These are phyloP conservation scores for Xanthostigma xanthostigma DNA, from an alignment of 2,888 invertebrate species.

Conservation along the genomic window DNA sequence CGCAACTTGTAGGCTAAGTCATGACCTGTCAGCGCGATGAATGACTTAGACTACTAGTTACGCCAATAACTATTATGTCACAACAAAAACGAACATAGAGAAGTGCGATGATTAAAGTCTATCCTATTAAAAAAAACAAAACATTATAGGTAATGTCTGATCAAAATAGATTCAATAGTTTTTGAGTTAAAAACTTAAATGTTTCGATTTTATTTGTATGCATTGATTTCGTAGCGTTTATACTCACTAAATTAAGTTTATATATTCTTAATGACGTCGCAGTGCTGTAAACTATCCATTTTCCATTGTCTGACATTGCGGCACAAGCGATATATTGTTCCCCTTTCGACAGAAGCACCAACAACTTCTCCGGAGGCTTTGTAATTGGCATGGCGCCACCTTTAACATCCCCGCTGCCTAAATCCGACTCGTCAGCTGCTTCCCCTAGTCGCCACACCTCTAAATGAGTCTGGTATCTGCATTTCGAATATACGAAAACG, in stretches of 20 bases:
- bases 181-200: too few relatives aligned
- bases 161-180: too few relatives aligned
- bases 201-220: too few relatives aligned
- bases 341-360: conserved; percentile 48
- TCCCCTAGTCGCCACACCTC: conserved; percentile 49
- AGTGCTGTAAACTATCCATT: conserved; percentile 64
- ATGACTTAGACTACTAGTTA: too few relatives aligned
- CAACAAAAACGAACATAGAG: too few relatives aligned
- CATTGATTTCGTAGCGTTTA: neutral
- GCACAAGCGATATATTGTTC: conserved; percentile 54
- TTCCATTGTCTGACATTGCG: conserved; percentile 53
- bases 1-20: too few relatives aligned
- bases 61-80: too few relatives aligned
- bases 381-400: conserved; percentile 24
- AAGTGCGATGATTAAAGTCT: too few relatives aligned
- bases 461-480: conserved; percentile 27
- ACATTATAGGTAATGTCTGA: too few relatives aligned
- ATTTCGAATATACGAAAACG: too few relatives aligned
- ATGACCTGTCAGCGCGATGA: too few relatives aligned
- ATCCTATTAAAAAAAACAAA: too few relatives aligned
- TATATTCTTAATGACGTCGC: conserved; percentile 48
- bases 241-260: conserved; percentile 39
- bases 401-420: conserved; percentile 12
- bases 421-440: conserved; percentile 18
- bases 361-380: conserved; percentile 47